These are phyloP conservation scores for Drosophila mojavensis DNA, from an alignment of 1,140 invertebrate species.

Conservation along the genomic window DNA sequence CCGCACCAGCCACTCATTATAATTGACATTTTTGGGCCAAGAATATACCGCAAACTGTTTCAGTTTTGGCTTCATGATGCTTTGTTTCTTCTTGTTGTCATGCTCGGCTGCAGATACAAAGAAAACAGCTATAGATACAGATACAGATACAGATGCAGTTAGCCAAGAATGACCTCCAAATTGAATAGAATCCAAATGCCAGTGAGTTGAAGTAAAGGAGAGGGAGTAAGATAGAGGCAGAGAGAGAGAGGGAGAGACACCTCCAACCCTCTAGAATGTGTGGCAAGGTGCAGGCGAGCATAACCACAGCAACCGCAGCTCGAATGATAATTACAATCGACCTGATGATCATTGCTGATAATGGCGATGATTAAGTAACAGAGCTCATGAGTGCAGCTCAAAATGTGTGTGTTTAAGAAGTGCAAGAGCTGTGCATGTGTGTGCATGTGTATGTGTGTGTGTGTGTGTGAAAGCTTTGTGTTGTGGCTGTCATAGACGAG, in stretches of 20 bases:
- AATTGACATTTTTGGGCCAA: conserved; percentile 81
- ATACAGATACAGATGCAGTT: conserved; percentile 46
- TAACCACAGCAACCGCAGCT: conserved; percentile 56
- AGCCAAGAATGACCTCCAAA: conserved; percentile 68
- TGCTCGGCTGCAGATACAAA: conserved; percentile 63
- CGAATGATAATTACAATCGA: conserved; percentile 21
- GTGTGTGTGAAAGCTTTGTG: conserved; percentile 33
- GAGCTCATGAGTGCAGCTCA: conserved; percentile 25
- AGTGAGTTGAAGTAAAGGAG: conserved; percentile 10
- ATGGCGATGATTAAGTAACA: conserved; percentile 42
- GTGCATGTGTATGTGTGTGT: conserved; percentile 29
- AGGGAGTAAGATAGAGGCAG: too few species aligned
- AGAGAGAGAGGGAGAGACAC: conserved; percentile 10
- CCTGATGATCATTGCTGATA: background rate
- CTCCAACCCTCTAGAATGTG: conserved; percentile 44
- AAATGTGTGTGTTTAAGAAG: conserved; percentile 54
- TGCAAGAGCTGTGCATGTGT: conserved; percentile 5
- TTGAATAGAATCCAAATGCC: conserved; percentile 54
- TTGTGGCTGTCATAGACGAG: conserved; percentile 59
- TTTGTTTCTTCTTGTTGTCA: conserved; percentile 28
- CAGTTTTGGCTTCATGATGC: conserved; percentile 48
- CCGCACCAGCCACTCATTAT: conserved; percentile 49
- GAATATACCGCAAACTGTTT: conserved; percentile 78
- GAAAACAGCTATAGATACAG: conserved; percentile 27
- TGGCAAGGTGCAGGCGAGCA: conserved; percentile 72